These are phyloP conservation scores for Acrocephalus scirpaceus DNA, from an alignment of 2,797 vertebrate genomes.

Conservation along the genomic window DNA sequence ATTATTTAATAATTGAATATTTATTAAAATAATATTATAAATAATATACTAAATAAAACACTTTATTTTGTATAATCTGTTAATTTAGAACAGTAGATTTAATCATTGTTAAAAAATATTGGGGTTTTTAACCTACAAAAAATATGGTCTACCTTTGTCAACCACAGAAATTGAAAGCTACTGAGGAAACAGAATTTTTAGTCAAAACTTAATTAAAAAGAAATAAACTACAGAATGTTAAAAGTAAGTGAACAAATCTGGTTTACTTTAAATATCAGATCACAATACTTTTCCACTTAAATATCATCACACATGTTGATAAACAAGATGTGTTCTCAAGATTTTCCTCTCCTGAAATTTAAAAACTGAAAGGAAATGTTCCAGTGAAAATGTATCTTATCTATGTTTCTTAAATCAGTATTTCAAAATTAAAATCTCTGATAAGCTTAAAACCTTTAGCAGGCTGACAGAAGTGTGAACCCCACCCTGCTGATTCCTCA, in stretches of 20 bases:
- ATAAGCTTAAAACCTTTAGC: neutral
- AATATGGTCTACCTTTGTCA: neutral
- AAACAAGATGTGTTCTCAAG: neutral
- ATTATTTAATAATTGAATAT: neutral
- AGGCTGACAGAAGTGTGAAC: neutral
- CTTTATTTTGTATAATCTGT: neutral
- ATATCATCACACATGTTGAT: neutral
- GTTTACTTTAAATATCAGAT: neutral
- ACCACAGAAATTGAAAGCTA: neutral
- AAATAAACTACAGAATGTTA: neutral
- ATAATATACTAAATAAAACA: neutral
- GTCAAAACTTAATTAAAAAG: neutral
- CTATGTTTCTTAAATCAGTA: neutral
- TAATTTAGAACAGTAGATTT: neutral
- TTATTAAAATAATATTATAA: neutral
- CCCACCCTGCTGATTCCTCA: neutral
- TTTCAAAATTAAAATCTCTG: neutral
- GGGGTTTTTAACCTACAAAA: neutral
- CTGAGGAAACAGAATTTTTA: neutral
- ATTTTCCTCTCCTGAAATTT: neutral
- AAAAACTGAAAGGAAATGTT: neutral
- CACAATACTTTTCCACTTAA: neutral
- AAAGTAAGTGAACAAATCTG: neutral
- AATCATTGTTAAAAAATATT: neutral
- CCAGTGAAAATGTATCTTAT: neutral